Conservation (phyloP, 1,140 invertebrate genomes). For the Pemphigus obesinymphae region DNA sequence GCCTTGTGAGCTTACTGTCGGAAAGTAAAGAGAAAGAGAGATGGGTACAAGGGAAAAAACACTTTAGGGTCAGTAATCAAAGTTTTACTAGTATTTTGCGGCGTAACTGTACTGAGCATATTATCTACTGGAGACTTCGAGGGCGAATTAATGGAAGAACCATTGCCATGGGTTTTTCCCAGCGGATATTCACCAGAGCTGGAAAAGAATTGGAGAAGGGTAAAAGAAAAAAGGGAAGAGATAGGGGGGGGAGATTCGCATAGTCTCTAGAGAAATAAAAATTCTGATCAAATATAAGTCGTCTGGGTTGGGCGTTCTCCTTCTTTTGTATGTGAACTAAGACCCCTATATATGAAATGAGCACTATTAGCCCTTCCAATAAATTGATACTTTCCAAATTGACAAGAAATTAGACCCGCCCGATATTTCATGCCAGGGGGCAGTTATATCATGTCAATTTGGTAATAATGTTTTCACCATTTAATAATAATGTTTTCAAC, state of each 20-base stretch:
- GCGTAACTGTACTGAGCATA: not conserved
- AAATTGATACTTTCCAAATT: slow-evolving; percentile 39
- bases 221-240: not conserved
- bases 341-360: slow-evolving; percentile 7
- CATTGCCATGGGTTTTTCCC: slow-evolving; percentile 37
- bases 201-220: slow-evolving; percentile 20
- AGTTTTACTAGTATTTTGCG: slow-evolving; percentile 39
- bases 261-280: slow-evolving; percentile 36
- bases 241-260: not conserved
- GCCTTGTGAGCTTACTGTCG: not conserved
- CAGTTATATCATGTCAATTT: not conserved
- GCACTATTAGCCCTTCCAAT: slow-evolving; percentile 2
- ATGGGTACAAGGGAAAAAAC: slow-evolving; percentile 12
- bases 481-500: not conserved
- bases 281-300: slow-evolving; percentile 40
- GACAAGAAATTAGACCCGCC: slow-evolving; percentile 7
- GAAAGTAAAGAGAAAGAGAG: not conserved
- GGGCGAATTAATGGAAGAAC: slow-evolving; percentile 36
- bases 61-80: slow-evolving; percentile 30
- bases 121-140: not conserved
- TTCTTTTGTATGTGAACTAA: slow-evolving; percentile 13
- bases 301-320: not conserved
- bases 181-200: slow-evolving; percentile 1
- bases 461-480: slow-evolving; percentile 9
- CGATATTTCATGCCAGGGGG: not conserved